phyloP scores from a whole-genome alignment of 1,140 invertebrate genomes.

The Camponotus vicinus region DNA sequence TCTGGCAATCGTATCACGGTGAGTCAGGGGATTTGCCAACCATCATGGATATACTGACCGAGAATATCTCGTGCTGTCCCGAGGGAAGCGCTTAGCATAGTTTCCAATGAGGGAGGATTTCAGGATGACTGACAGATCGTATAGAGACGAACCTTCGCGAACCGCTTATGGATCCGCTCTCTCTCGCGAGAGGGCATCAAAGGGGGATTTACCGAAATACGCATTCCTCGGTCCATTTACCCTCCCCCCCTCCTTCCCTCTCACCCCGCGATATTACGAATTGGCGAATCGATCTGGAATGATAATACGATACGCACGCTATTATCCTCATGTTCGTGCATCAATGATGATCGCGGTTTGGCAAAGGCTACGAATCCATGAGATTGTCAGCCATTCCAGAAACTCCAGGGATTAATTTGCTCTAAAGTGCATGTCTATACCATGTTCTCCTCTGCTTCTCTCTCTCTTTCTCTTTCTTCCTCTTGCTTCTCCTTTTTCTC shows the following conservation, averaged over 20 bases:
- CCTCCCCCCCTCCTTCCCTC: not conserved
- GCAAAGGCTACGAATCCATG: conserved; percentile 73
- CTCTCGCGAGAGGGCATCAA: not conserved
- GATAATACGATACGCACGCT: conserved; percentile 74
- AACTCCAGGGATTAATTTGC: conserved; percentile 82
- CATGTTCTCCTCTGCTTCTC: conserved; percentile 39
- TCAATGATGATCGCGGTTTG: conserved; percentile 38
- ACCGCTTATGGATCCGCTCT: conserved; percentile 32
- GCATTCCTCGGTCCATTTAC: conserved; percentile 78
- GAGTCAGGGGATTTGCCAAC: not conserved
- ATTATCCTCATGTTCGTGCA: conserved; percentile 49
- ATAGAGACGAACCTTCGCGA: conserved; percentile 9
- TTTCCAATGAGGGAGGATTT: conserved; percentile 37
- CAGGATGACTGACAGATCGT: conserved; percentile 48
- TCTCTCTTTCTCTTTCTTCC: conserved; percentile 28
- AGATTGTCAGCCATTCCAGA: conserved; percentile 81
- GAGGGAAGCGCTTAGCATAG: conserved; percentile 21
- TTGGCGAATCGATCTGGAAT: conserved; percentile 79
- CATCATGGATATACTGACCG: conserved; percentile 17
- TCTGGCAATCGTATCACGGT: not conserved
- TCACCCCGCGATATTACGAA: conserved; percentile 77
- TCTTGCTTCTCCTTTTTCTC: not conserved
- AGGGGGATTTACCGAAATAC: conserved; percentile 65
- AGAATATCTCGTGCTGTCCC: not conserved
- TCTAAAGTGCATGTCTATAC: conserved; percentile 78